Conservation (phyloP, 2,888 invertebrate genomes). For the Scelioninae gen. 2 region DNA sequence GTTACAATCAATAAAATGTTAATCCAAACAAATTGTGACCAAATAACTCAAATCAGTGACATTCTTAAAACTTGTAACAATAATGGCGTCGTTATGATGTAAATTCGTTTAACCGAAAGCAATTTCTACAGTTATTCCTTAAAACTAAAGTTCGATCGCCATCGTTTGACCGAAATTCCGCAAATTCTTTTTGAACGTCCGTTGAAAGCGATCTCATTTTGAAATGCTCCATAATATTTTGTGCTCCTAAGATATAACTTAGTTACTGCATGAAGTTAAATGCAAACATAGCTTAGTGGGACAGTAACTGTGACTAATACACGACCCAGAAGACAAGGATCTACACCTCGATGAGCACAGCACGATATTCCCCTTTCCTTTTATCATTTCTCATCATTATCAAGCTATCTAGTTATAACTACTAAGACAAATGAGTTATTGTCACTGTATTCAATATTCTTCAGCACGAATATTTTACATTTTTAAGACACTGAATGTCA, state of each 20-base stretch:
- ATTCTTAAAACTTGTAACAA: too few relatives aligned
- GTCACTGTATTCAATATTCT: constrained; percentile 35
- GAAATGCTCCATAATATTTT: constrained; percentile 38
- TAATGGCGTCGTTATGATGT: too few relatives aligned
- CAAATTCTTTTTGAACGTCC: neutral
- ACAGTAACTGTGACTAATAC: constrained; percentile 74
- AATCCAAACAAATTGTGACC: too few relatives aligned
- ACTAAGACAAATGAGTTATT: constrained; percentile 52
- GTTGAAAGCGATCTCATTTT: neutral
- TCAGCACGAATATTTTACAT: neutral
- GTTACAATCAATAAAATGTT: too few relatives aligned
- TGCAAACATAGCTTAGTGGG: constrained; percentile 74
- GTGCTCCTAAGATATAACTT: constrained; percentile 50
- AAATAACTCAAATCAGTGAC: too few relatives aligned
- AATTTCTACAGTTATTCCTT: too few relatives aligned
- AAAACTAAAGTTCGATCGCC: too few relatives aligned
- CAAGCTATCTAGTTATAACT: constrained; percentile 52
- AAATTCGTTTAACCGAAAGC: too few relatives aligned
- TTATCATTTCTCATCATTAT: constrained; percentile 64
- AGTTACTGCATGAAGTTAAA: constrained; percentile 64
- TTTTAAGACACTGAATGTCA: neutral
- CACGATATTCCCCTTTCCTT: constrained; percentile 72
- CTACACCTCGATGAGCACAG: constrained; percentile 75
- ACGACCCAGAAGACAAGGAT: constrained; percentile 75
- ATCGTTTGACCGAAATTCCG: neutral